phyloP scores from a whole-genome alignment of 2,797 vertebrate species.

The Danio kyathit region DNA sequence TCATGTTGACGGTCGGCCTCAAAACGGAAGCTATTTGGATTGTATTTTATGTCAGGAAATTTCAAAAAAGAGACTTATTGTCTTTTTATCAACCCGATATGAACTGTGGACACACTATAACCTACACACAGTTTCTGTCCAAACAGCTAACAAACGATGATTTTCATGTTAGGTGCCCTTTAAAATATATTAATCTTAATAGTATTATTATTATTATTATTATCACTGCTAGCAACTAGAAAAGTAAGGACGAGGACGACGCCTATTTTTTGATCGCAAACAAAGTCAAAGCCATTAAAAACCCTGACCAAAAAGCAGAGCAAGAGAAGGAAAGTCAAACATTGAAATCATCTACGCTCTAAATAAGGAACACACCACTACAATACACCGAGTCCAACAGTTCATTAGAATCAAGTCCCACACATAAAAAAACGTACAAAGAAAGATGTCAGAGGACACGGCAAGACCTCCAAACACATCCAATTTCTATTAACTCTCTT shows the following conservation, averaged over 20 bases:
- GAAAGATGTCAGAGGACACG: background rate
- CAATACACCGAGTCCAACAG: slow-evolving; percentile 13
- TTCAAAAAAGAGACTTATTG: too few species aligned
- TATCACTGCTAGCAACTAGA: too few species aligned
- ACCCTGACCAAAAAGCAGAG: background rate
- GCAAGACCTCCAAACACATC: background rate
- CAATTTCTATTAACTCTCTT: slow-evolving; percentile 66
- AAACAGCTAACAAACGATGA: too few species aligned
- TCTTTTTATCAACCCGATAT: too few species aligned
- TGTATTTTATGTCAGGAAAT: too few species aligned
- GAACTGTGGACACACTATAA: too few species aligned
- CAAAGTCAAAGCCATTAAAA: slow-evolving; percentile 29
- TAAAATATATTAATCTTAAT: too few species aligned
- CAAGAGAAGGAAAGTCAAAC: background rate
- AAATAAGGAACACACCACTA: slow-evolving; percentile 12
- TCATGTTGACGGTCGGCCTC: too few species aligned
- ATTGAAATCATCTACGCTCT: background rate
- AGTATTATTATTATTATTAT: too few species aligned
- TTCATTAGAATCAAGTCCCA: background rate
- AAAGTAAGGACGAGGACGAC: background rate
- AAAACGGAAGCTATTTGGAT: too few species aligned
- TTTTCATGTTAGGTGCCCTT: too few species aligned
- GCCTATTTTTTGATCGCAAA: slow-evolving; percentile 5
- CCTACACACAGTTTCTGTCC: too few species aligned
- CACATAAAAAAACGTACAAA: background rate